phyloP scores from a whole-genome alignment of 2,797 vertebrate genomes.

The Macropus fuliginosus region DNA sequence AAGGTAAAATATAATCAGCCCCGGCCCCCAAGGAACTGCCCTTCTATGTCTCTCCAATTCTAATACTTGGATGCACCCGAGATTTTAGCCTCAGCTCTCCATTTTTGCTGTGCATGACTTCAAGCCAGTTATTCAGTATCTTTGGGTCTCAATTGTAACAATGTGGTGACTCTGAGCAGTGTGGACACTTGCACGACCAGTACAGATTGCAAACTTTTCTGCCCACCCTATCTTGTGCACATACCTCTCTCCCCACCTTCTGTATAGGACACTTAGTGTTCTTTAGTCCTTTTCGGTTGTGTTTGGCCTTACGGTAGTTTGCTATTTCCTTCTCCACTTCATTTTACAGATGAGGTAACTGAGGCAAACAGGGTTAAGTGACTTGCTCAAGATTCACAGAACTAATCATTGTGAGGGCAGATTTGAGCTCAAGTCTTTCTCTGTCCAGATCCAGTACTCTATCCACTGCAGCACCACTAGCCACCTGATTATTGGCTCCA shows the following conservation, averaged over 20 bases:
- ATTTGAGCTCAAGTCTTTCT: not conserved
- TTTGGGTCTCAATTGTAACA: not conserved
- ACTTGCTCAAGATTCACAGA: not conserved
- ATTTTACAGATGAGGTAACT: no score
- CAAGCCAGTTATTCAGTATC: not conserved
- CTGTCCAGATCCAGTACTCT: not conserved
- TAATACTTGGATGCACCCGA: not conserved
- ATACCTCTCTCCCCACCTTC: not conserved
- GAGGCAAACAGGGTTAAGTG: no score
- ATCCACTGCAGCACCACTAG: not conserved
- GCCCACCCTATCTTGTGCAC: not conserved
- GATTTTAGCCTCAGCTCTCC: not conserved
- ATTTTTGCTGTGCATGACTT: not conserved
- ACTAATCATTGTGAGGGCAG: not conserved
- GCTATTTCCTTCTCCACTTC: not conserved
- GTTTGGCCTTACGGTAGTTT: not conserved
- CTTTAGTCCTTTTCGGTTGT: not conserved
- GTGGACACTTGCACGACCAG: not conserved
- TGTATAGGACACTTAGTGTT: not conserved
- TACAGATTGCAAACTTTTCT: not conserved
- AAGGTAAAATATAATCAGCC: not conserved
- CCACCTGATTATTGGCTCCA: not conserved
- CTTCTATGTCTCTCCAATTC: not conserved
- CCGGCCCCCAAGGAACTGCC: not conserved
- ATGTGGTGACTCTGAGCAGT: not conserved